Evolutionary conservation across 2,113 vertebrate genomes (phyloP), one percentile per base, ranked within the genome.

Genomic region (Notechis scutatus): DNA sequence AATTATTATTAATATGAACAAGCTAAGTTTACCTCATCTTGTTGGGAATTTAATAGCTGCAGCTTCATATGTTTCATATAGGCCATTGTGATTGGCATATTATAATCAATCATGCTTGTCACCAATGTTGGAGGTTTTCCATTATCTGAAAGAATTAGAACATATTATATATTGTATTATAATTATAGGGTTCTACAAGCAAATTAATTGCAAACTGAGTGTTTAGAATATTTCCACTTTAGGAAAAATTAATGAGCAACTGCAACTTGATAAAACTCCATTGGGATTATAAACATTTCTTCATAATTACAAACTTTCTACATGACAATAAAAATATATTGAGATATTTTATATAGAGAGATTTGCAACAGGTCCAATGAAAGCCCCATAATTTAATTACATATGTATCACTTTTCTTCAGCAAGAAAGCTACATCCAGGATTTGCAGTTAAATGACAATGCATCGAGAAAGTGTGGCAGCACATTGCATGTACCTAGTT

Each of bases 11-110:
- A 89, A 0, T 81, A 52, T 93, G 90, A 94, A 1, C 23, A 59
- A 21, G 92, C 94, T 93, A 59, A 90, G 0, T 52, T 97, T 98
- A 98, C 98, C 98, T 98, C 98, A 85, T 98, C 98, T 96, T 98
- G 98, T 81, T 98, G 98, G 56, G 98, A 98, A 94, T 98, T 98
- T 50, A 98, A 95, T 92, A 98, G 96, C 95, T 98, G 98, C 29
- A 98, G 93, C 74, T 98, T 98, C 98, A 98, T 98, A 92, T 98
- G 98, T 95, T 98, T 98, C 98, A 98, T 98, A 57, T 98, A 98
- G 85, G 98, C 98, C 98, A 98, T 98, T 92, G 98, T 98, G 94
- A 98, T 98, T 61, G 98, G 98, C 98, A 98, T 98, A 92, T 98
- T 98, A 96, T 98, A 98, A 96, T 98, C 98, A 93, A 98, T 98